These are phyloP conservation scores for Thermophis baileyi DNA, from an alignment of 2,113 vertebrate species.

Conservation along the genomic window DNA sequence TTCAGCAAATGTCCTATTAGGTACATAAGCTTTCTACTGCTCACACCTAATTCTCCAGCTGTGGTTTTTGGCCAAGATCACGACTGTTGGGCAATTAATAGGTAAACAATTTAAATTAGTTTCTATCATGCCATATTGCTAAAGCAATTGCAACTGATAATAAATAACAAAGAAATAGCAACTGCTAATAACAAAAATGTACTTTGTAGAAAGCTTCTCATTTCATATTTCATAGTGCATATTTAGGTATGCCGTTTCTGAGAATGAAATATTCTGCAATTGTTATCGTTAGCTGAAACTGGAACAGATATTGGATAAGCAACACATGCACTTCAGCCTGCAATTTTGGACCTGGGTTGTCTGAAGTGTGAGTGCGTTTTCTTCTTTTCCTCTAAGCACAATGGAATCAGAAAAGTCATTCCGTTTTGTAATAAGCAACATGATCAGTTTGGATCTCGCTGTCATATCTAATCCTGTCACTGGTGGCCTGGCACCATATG, in stretches of 20 bases:
- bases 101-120: background rate
- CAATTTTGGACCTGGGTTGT: background rate
- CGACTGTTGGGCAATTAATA: background rate
- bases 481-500: background rate
- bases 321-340: constrained; percentile 1
- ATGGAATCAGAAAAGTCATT: background rate
- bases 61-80: background rate
- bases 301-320: background rate
- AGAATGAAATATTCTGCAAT: background rate
- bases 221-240: background rate
- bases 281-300: background rate
- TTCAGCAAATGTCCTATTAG: background rate
- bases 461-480: constrained; percentile 24
- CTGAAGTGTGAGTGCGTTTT: accelerated
- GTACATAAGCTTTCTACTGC: background rate
- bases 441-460: constrained; percentile 1
- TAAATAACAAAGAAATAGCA: background rate
- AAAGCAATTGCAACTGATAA: background rate
- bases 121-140: background rate
- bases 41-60: background rate
- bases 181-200: background rate
- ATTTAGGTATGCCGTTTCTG: background rate
- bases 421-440: background rate
- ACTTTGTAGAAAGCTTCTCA: background rate
- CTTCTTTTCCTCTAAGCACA: background rate